Base-by-base conservation (phyloP, 2,888 invertebrate species). In the Spialia ferax region DNA sequence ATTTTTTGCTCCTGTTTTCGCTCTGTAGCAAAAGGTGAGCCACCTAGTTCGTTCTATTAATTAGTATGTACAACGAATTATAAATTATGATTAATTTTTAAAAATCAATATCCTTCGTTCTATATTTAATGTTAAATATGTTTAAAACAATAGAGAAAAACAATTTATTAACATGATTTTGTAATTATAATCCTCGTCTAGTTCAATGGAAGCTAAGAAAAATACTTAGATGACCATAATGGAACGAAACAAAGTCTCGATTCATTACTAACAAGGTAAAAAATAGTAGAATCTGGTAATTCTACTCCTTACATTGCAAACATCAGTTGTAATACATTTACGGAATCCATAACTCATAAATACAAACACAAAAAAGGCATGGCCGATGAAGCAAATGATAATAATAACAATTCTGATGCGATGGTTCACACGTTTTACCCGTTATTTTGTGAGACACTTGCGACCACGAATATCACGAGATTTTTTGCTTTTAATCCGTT, bases 401-500 rank as follows among this genome's bases (percentile, higher is more conserved):
- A 68, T 63, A 68, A 68, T 57, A 67, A 60, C 63, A 48, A 56
- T 68, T 64, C 52, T 35, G 50, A 52, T 22, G 66, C 66, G 63
- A 56, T n/a, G 42, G 61, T 73, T 75, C 71, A 65, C 73, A 73
- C 69, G 70, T 66, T 69, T 69, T 68, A 68, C 52, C 61, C 57
- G 69, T 72, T 73, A 68, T 61, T 64, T 62, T 59, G 68, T 70
- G 69, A 69, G 64, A 70, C 70, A 69, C 63, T 68, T 32, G 69
- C 54, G 63, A 69, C 70, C 69, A 71, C 71, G 67, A 69, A 73
- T 70, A 69, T 61, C 55, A 63, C 10, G 48, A 63, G 63, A 62
- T 50, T 70, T 70, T 67, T 63, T 69, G 71, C 70, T 64, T 72
- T 72, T 89, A 89, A 90, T 87, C 88, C 88, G 77, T 74, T 75